Evolutionary conservation across 64 coral and sea anemone species (phyloP).

Genomic region (Cladopsammia gracilis): DNA sequence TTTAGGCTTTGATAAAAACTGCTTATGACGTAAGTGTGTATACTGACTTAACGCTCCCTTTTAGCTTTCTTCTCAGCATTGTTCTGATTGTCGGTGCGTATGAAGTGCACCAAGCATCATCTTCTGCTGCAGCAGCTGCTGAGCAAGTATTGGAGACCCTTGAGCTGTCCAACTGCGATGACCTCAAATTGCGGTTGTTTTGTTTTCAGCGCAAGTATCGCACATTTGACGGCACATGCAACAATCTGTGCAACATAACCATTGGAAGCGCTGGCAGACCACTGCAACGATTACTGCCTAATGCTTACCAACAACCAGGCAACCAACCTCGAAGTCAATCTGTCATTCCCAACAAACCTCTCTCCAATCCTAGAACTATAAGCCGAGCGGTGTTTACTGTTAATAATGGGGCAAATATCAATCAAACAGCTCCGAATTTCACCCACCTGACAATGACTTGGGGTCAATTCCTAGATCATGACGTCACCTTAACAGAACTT

Average conservation of each 20-base stretch:
- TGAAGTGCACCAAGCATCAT: background rate
- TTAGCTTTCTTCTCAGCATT: background rate
- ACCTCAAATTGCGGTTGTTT: background rate
- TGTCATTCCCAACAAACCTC: background rate
- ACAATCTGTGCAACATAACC: slow-evolving; percentile 42
- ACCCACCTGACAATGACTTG: slow-evolving; percentile 67
- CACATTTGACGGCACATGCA: slow-evolving; percentile 39
- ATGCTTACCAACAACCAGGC: background rate
- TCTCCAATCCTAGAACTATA: background rate
- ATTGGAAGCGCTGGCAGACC: background rate
- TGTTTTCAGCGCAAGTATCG: slow-evolving; percentile 1
- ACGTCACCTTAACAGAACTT: slow-evolving; percentile 37
- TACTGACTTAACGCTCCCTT: background rate
- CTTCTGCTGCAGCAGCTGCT: background rate
- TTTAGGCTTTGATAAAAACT: too few relatives aligned
- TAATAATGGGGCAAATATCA: background rate
- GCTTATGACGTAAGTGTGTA: too few relatives aligned
- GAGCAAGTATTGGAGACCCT: background rate
- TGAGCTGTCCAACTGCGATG: background rate
- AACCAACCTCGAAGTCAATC: background rate
- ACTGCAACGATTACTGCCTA: background rate
- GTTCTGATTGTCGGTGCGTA: background rate
- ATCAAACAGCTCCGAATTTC: background rate
- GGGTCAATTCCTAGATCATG: slow-evolving; percentile 64
- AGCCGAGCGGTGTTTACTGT: background rate